phyloP scores from a whole-genome alignment of 2,888 invertebrate genomes.

The Netelia virgata region DNA sequence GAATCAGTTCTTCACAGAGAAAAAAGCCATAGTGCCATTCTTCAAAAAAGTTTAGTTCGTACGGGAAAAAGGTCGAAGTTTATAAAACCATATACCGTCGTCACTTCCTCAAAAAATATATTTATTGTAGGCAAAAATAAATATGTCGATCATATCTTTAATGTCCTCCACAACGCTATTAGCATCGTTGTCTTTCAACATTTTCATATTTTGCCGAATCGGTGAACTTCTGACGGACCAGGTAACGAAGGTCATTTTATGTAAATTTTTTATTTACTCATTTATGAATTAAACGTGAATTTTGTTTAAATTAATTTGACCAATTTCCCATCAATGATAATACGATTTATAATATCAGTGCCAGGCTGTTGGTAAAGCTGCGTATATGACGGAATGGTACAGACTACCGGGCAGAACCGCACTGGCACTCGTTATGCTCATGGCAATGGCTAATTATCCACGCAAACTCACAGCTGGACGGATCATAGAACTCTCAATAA shows the following conservation, averaged over 20 bases:
- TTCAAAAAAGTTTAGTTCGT: neutral
- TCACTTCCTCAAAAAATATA: neutral
- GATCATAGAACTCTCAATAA: conserved; percentile 70
- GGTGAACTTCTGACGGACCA: conserved; percentile 77
- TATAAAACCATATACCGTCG: neutral
- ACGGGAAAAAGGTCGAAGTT: neutral
- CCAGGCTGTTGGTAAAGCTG: conserved; percentile 71
- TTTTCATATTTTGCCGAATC: conserved; percentile 62
- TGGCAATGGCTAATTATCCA: conserved; percentile 58
- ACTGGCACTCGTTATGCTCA: conserved; percentile 55
- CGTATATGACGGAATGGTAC: conserved; percentile 72
- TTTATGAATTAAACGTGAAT: no score
- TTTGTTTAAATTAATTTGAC: no score
- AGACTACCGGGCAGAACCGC: conserved; percentile 54
- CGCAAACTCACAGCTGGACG: conserved; percentile 64
- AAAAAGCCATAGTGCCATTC: no score
- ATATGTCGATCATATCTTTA: conserved; percentile 44
- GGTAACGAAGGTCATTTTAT: conserved; percentile 67
- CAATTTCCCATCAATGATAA: neutral
- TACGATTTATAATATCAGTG: conserved; percentile 66
- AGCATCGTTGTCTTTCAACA: conserved; percentile 52
- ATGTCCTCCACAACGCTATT: conserved; percentile 49
- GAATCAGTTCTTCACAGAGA: neutral
- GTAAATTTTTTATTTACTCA: no score
- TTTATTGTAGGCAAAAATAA: conserved; percentile 54